Conservation (phyloP, 1,140 invertebrate species). For the Drosophila leontia region DNA sequence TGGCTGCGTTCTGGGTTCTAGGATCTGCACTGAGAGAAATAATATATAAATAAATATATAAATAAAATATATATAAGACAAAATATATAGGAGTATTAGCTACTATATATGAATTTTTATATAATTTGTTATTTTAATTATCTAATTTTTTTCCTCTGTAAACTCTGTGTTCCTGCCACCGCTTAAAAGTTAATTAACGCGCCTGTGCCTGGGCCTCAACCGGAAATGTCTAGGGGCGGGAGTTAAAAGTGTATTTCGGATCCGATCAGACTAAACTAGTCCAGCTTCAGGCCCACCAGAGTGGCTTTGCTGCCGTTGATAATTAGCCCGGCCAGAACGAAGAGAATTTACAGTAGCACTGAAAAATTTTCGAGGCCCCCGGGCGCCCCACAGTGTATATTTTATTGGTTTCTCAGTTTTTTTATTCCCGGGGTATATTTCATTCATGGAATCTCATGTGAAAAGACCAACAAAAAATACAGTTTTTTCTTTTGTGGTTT, state of each 20-base stretch:
- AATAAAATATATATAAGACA: not conserved
- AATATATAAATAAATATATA: rapidly evolving
- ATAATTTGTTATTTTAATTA: not conserved
- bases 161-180: conserved; percentile 41
- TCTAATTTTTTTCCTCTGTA: not conserved
- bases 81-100: no score
- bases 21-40: conserved; percentile 7
- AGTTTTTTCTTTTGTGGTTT: conserved; percentile 3
- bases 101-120: not conserved
- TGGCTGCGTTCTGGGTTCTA: conserved; percentile 10
- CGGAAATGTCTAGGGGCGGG: conserved; percentile 59
- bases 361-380: conserved; percentile 18
- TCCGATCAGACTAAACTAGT: conserved; percentile 39
- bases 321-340: conserved; percentile 50
- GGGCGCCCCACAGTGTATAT: conserved; percentile 45
- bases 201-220: conserved; percentile 64
- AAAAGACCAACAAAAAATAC: not conserved
- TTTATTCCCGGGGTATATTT: not conserved
- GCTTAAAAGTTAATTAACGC: conserved; percentile 81
- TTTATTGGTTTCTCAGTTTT: conserved; percentile 23
- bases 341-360: conserved; percentile 63
- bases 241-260: conserved; percentile 27
- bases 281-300: conserved; percentile 24
- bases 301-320: conserved; percentile 32
- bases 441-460: conserved; percentile 50